Base-by-base conservation (phyloP, 2,797 vertebrate genomes). In the Ptychadena robeensis region DNA sequence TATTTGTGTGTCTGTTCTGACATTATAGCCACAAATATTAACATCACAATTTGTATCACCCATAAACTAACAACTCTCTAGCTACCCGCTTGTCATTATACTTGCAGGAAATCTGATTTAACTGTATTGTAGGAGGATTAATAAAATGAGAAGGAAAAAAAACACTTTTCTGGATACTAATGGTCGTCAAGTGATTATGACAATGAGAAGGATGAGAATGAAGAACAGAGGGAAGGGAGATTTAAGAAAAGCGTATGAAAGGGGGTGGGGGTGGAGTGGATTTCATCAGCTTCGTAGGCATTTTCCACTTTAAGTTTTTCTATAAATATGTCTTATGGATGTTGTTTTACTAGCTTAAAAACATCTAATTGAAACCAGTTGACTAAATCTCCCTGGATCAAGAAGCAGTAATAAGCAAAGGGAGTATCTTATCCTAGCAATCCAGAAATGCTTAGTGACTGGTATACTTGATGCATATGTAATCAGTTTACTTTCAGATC, bases 301-400 rank as follows among this genome's bases (percentile, higher is more conserved):
- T 91, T 90, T 92, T 89, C 86, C 86, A 82, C 82, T 92, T 93
- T 91, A 91, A 91, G 90, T 88, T 91, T 91, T 90, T 92, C 90
- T 92, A 69, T 92, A 93, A 91, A 88, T 91, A 89, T 91, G 88
- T 89, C 91, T 93, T 91, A 90, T 92, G 89, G 91, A 90, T 89
- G 89, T 85, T 76, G 87, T 90, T 93, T 93, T 92, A 92, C 89
- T 88, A 89, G 91, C 91, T 93, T 93, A 92, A 92, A 92, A 92
- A 90, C 89, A 88, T 92, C 90, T 94, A 93, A 94, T 94, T 92
- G 91, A 91, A 93, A 93, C 90, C 93, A 93, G 93, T 93, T 92
- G 91, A 90, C 90, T 93, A 92, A 93, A 92, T 92, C 91, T 91
- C 91, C 91, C 87, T 91, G 92, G 91, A 93, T 92, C 89, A 91